Evolutionary conservation across 2,113 vertebrate genomes (phyloP).

Genomic region (Mesoclemmys tuberculata): DNA sequence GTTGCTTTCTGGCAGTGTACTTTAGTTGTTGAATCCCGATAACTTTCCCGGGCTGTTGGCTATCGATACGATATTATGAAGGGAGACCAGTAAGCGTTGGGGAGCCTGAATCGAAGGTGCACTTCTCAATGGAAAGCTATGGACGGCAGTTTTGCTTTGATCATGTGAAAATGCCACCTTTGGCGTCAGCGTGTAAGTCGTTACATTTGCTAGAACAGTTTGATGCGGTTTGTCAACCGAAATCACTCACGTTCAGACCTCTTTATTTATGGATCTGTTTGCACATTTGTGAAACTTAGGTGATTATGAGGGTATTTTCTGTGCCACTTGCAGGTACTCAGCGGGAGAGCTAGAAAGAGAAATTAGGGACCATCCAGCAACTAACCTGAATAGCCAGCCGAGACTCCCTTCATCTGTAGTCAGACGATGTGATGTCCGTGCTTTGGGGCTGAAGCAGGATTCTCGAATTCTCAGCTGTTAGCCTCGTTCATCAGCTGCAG

Average conservation of each 20-base stretch:
- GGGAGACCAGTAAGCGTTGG: background rate
- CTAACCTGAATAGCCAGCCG: background rate
- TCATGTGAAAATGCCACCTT: background rate
- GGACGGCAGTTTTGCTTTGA: background rate
- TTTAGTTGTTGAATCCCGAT: background rate
- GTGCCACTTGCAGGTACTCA: rapidly evolving
- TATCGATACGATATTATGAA: background rate
- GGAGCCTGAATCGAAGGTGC: background rate
- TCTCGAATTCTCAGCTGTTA: background rate
- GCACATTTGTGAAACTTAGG: rapidly evolving
- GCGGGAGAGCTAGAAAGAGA: background rate
- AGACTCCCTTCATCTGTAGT: background rate
- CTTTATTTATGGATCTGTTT: background rate
- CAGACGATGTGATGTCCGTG: rapidly evolving
- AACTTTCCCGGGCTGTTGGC: background rate
- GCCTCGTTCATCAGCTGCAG: background rate
- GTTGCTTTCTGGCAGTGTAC: background rate
- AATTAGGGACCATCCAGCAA: background rate
- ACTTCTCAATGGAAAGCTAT: background rate
- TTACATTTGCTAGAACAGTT: background rate
- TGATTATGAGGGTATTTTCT: rapidly evolving
- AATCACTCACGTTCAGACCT: rapidly evolving
- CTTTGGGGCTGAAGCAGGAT: rapidly evolving
- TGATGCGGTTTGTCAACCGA: background rate
- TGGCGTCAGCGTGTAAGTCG: background rate